Base-by-base conservation (phyloP, 2,888 invertebrate species). In the Archaeoteleia sp. region DNA sequence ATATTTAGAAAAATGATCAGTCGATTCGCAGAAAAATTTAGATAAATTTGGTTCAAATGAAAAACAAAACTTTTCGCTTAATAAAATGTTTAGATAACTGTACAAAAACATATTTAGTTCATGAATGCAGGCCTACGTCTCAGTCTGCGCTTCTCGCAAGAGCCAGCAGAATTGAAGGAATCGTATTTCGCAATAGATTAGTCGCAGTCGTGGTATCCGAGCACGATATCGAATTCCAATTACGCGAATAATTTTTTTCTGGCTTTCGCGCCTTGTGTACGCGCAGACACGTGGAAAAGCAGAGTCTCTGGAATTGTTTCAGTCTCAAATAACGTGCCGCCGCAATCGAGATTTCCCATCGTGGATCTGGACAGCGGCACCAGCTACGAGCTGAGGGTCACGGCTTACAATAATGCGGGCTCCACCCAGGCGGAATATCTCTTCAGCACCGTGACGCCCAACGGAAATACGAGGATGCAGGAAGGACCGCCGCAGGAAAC, bases 361-460 rank as follows among this genome's bases (percentile, higher is more conserved):
- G 86, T 87, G 1, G 87, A 88, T 54, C 77, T 89, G 54, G 86
- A 87, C 51, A 86, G 88, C 10, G 87, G 86, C 32, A 86, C 87
- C 7, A 83, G 86, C 12, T 89, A 88, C 75, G 87, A 86, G 71
- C 78, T 88, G 37, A 86, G 88, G 7, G 87, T 91, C 20, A 88
- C 88, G 1, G 91, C 90, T 0, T 88, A 89, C 75, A 91, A 90
- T 76, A 89, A 90, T 76, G 90, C 91, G 2, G 91, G 91, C 0
- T 87, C 89, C 6, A 89, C 89, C 1, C 87, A 89, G 40, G 87
- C 88, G 35, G 88, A 88, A 70, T 88, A 89, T 71, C 86, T 86
- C 60, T 89, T 91, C 79, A 87, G 87, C 55, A 91, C 91, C 1
- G 81, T 88, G 43, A 87, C 87, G 17, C 85, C 87, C 51, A 85